These are phyloP conservation scores for Drosophila ustulata DNA, from an alignment of 2,888 invertebrate genomes.

Conservation along the genomic window DNA sequence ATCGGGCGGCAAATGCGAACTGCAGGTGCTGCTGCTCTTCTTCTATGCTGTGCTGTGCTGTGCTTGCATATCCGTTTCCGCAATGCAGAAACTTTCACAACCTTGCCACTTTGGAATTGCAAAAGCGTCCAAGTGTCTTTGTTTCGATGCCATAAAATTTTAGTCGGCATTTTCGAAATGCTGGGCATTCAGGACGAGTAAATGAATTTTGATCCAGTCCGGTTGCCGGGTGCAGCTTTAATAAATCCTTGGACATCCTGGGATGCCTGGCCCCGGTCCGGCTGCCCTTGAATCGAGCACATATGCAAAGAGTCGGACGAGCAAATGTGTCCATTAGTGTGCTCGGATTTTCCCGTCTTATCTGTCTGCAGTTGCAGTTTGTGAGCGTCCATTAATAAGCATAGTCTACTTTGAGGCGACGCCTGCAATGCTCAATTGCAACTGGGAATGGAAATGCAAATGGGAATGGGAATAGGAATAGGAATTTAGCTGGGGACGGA, in stretches of 20 bases:
- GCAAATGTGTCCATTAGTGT: slow-evolving; percentile 53
- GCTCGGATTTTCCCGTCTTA: slow-evolving; percentile 35
- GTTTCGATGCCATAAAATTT: slow-evolving; percentile 33
- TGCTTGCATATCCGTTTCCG: slow-evolving; percentile 49
- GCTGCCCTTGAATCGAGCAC: slow-evolving; percentile 13
- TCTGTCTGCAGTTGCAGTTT: slow-evolving; percentile 24
- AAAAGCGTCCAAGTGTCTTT: slow-evolving; percentile 8
- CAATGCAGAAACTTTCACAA: slow-evolving; percentile 46
- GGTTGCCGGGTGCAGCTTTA: slow-evolving; percentile 33
- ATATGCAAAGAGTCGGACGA: slow-evolving; percentile 15
- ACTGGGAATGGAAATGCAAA: slow-evolving; percentile 8
- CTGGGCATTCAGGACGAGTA: slow-evolving; percentile 17
- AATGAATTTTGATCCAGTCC: slow-evolving; percentile 39
- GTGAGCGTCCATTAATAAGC: slow-evolving; percentile 56
- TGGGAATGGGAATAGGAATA: not conserved
- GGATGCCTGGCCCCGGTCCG: not conserved
- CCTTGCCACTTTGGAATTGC: slow-evolving; percentile 7
- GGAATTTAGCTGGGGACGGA: not conserved
- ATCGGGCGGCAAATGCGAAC: slow-evolving; percentile 22
- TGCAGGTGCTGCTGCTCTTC: not conserved
- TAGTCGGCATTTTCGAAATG: slow-evolving; percentile 29
- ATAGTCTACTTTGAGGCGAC: slow-evolving; percentile 50
- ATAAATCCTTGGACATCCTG: slow-evolving; percentile 39
- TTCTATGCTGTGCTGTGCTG: slow-evolving; percentile 8
- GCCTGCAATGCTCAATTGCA: slow-evolving; percentile 51